Base-by-base conservation (phyloP, 2,797 vertebrate species). In the Apogon hyalosoma region DNA sequence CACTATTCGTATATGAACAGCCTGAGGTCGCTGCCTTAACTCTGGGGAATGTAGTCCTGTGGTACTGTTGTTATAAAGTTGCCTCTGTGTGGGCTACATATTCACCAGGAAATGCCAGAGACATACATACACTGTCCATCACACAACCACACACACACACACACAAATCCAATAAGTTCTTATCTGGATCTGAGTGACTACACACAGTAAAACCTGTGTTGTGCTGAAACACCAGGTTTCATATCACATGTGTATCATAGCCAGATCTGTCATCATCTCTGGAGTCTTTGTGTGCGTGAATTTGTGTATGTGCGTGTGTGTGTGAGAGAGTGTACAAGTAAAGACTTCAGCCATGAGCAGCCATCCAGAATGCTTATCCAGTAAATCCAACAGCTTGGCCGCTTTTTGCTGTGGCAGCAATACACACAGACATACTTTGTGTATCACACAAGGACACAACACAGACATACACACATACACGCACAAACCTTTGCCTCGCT, bases 301-400 rank as follows among this genome's bases (percentile, higher is more conserved):
- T 43, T 33, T 28, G 14, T 43, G 42, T 36, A 19, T 24, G 41
- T 65, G 31, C 45, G 52, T 51, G 11, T 49, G 40, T 36, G 40
- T 36, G 50, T 1, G 43, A 19, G 43, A 6, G 9, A 6, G 38
- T 7, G 36, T 15, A 8, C 13, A 15, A 73, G 73, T 49, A 63
- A 70, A 82, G 57, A 82, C 61, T 75, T 76, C 28, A 76, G 64
- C 79, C 68, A 76, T 77, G 86, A 73, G 79, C 79, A 85, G 55
- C 73, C 83, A 87, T 87, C 79, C 86, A 88, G 75, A 88, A 83
- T 89, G 80, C 83, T 89, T 90, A 89, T 90, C 88, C 76, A 76
- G 82, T 79, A 87, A 86, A 87, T 89, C 78, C 80, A 90, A 86
- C 86, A 84, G 83, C 80, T 82, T 84, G 82, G 82, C 84, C 19